Conservation (phyloP, 1,140 invertebrate species). For the Drosophila mauritiana region DNA sequence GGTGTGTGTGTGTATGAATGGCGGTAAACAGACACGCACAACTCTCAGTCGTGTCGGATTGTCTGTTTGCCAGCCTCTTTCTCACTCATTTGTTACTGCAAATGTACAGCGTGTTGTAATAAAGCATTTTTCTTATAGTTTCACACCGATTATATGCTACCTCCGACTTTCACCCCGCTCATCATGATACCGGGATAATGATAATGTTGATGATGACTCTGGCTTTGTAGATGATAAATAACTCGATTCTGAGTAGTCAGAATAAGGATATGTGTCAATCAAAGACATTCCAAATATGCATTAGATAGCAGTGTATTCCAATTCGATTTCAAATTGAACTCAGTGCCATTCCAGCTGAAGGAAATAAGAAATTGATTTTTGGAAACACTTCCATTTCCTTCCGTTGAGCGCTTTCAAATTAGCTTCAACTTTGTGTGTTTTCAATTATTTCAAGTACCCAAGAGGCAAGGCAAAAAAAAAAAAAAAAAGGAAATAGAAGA, state of each 20-base stretch:
- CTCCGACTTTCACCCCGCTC: not conserved
- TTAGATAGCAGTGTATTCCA: conserved; percentile 1
- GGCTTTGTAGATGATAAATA: conserved; percentile 64
- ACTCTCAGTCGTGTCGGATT: conserved; percentile 29
- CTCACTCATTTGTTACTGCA: conserved; percentile 69
- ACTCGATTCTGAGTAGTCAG: conserved; percentile 1
- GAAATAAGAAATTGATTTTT: conserved; percentile 43
- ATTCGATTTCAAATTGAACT: conserved; percentile 17
- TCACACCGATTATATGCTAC: conserved; percentile 1
- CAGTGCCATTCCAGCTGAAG: not conserved
- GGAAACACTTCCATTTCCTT: conserved; percentile 39
- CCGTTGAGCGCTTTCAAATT: conserved; percentile 43
- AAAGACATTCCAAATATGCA: conserved; percentile 21
- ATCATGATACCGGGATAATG: conserved; percentile 30
- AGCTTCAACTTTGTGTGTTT: conserved; percentile 60
- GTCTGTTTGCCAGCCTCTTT: conserved; percentile 65
- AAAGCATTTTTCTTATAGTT: conserved; percentile 78
- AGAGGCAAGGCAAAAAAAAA: not conserved
- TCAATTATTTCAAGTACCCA: conserved; percentile 56
- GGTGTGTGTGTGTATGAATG: conserved; percentile 42
- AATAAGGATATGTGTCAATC: conserved; percentile 45
- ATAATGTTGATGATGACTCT: conserved; percentile 29
- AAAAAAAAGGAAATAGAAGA: not conserved
- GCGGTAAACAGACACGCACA: conserved; percentile 34
- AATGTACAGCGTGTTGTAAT: conserved; percentile 69